A percentile compares a stretch with the other conserved stretches of the same genome.
Evolutionary conservation across 2,797 vertebrate genomes (phyloP).

Genomic region (Syngnathus acus): DNA sequence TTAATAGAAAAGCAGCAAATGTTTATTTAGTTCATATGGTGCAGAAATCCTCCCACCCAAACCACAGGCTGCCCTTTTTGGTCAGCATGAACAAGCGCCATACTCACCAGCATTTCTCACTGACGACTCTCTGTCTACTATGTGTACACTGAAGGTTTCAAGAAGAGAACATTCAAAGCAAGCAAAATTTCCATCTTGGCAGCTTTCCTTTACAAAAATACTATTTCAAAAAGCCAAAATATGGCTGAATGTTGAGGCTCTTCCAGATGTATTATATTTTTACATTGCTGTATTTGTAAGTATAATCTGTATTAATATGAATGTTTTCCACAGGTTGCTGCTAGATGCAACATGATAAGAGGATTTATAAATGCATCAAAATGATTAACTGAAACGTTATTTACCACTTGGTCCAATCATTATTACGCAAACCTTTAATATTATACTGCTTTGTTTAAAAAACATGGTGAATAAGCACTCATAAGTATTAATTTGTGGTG

Average conservation of each 20-base stretch:
- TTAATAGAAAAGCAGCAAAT: background rate
- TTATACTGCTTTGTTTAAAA: constrained; percentile 14
- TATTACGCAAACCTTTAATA: background rate
- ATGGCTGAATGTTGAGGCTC: too few relatives aligned
- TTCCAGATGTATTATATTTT: background rate
- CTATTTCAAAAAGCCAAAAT: background rate
- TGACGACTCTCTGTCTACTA: background rate
- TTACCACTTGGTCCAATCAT: constrained; percentile 11
- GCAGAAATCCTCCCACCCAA: background rate
- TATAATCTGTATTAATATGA: constrained; percentile 17
- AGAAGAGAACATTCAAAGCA: background rate
- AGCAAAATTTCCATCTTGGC: background rate
- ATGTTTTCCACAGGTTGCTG: constrained; percentile 25
- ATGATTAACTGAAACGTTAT: constrained; percentile 24
- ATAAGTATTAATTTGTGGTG: constrained; percentile 22
- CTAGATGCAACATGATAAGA: constrained; percentile 23
- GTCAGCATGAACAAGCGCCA: background rate
- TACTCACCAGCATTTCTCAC: background rate
- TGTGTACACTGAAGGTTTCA: background rate
- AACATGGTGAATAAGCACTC: constrained; percentile 2
- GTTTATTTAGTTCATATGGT: background rate
- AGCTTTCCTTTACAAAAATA: background rate
- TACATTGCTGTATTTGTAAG: background rate
- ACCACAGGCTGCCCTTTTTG: background rate
- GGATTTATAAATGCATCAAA: constrained; percentile 44